phyloP scores from a whole-genome alignment of 2,797 vertebrate species.

The Pseudomugil gertrudae region DNA sequence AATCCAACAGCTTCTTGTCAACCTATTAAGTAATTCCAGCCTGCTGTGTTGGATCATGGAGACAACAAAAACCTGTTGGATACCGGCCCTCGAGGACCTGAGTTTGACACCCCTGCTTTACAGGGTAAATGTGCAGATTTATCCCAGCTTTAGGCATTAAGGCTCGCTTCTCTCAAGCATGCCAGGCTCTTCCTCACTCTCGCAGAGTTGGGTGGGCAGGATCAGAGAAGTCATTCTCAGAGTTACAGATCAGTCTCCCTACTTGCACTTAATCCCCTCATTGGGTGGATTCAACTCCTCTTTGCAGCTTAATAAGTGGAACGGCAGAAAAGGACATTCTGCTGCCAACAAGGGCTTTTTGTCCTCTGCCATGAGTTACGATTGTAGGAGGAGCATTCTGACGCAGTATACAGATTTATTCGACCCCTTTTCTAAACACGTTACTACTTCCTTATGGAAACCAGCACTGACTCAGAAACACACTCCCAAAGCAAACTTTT shows the following conservation, averaged over 20 bases:
- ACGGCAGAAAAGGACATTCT: background rate
- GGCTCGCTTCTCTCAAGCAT: no score
- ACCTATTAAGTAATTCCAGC: no score
- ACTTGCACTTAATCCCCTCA: background rate
- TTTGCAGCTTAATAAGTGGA: constrained; percentile 14
- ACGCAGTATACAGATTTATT: constrained; percentile 15
- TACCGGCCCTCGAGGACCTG: no score
- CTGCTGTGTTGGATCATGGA: no score
- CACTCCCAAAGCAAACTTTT: constrained; percentile 24
- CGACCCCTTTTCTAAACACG: constrained; percentile 28
- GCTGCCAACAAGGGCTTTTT: background rate
- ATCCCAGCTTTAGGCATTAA: no score
- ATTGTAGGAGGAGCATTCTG: constrained; percentile 1
- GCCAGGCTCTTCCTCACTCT: no score
- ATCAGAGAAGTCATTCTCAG: background rate
- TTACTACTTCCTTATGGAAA: constrained; percentile 26
- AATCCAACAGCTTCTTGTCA: no score
- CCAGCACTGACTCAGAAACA: constrained; percentile 21
- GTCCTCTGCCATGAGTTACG: background rate
- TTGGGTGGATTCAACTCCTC: background rate
- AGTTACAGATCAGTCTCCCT: background rate
- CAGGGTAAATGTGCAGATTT: no score
- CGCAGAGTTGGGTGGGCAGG: no score
- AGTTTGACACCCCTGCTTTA: no score
- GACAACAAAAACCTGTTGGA: no score